A percentile compares a stretch with the other conserved stretches of the same genome.
phyloP scores from a whole-genome alignment of 2,113 vertebrate species.

The Perca fluviatilis region DNA sequence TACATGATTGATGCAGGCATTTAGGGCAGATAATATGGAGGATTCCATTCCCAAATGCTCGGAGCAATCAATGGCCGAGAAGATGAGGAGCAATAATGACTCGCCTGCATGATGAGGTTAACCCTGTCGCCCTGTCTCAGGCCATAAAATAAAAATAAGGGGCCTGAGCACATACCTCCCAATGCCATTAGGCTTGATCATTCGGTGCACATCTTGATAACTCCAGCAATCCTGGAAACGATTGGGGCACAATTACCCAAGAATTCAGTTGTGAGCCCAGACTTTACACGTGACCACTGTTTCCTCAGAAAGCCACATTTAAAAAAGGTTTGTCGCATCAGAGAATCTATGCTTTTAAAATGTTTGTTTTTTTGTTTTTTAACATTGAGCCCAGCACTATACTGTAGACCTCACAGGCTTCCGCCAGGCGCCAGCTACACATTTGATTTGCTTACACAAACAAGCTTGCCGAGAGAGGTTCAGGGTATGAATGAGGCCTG shows the following conservation, averaged over 20 bases:
- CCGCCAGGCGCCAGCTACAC: neutral
- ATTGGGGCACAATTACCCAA: constrained; percentile 23
- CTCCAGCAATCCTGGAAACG: constrained; percentile 32
- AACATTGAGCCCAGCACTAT: neutral
- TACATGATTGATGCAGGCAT: constrained; percentile 74
- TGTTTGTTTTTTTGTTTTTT: neutral
- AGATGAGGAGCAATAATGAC: constrained; percentile 81
- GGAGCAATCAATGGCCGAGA: constrained; percentile 78
- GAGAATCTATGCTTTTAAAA: neutral
- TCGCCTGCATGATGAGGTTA: constrained; percentile 70
- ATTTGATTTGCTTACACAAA: neutral
- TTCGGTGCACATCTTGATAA: constrained; percentile 40
- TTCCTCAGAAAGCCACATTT: neutral
- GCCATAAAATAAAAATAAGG: constrained; percentile 76
- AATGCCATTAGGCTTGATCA: constrained; percentile 56
- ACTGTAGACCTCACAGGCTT: too few relatives aligned
- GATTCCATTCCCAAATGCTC: constrained; percentile 75
- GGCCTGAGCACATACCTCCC: constrained; percentile 47
- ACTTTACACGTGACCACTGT: neutral
- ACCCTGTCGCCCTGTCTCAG: constrained; percentile 59
- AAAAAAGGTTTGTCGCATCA: neutral
- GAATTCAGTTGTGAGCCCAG: neutral
- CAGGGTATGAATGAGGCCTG: neutral
- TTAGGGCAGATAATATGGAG: constrained; percentile 69
- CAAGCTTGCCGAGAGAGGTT: neutral